Evolutionary conservation across 2,888 invertebrate species (phyloP), one percentile per base, ranked within the genome.

Genomic region (Parnassius mnemosyne): DNA sequence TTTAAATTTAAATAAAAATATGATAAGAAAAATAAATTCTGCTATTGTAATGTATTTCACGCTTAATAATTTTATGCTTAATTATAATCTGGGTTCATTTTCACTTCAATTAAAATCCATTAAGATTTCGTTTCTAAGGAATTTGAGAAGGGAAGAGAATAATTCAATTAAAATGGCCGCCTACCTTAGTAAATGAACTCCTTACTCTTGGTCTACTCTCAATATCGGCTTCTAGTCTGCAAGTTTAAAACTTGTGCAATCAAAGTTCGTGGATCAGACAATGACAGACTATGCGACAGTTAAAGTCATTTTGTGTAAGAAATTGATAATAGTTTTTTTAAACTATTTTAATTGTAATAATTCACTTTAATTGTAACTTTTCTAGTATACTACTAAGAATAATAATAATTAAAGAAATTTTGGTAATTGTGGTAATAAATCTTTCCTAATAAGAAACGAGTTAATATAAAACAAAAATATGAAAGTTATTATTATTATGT

Each of bases 71-170:
- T 16, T 16, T 16, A 16, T 16, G 16, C 16, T 16, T 16, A 16
- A 16, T 16, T 16, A 16, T 25, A 25, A 25, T 0, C 25, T 25
- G 25, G 25, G 66, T 67, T 70, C 61, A 71, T 70, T 74, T 74
- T 70, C 64, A 61, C 58, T 69, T 68, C 67, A 72, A 72, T 71
- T 72, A 57, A 53, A 43, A 53, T 66, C 69, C 68, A 71, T 73
- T 74, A 71, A 69, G 66, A 71, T 62, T 73, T 60, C 50, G 65
- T 66, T 67, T 69, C 66, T 66, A 46, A 66, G 62, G 61, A 73
- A 71, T 71, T 71, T 66, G 67, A 67, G 66, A 70, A 65, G 66
- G 70, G 66, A 71, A 70, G 61, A 68, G 67, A 64, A 67, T 68
- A 67, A 72, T 69, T 71, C 64, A 71, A 71, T 73, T 71, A 68